Percentiles rank a stretch among this genome's conserved stretches.
These are phyloP conservation scores for Brienomyrus brachyistius DNA, from an alignment of 2,113 vertebrate species.

Conservation along the genomic window DNA sequence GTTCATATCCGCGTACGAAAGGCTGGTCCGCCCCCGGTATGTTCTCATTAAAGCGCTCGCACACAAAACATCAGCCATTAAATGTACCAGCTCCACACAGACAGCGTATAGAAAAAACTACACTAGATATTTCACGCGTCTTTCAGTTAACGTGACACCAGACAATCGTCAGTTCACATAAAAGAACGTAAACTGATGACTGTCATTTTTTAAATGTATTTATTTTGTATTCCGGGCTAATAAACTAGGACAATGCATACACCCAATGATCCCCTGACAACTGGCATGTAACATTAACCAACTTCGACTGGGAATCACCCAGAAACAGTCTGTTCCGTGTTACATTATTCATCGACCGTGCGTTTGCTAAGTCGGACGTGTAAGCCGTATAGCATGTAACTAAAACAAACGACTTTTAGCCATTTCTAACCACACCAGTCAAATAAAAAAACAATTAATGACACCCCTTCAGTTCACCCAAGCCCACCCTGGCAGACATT, in stretches of 20 bases:
- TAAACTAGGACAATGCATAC: not conserved
- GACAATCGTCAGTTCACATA: not conserved
- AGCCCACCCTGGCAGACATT: not conserved
- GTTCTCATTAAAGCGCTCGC: not conserved
- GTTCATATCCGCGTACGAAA: not conserved
- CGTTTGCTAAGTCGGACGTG: not conserved
- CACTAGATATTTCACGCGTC: no score
- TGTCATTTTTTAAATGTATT: not conserved
- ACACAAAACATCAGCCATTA: not conserved
- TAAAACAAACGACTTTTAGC: not conserved
- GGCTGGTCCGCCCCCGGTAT: not conserved
- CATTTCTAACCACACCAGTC: not conserved
- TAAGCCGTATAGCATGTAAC: not conserved
- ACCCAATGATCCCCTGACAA: not conserved
- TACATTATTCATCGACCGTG: not conserved
- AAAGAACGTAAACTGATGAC: not conserved
- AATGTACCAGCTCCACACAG: not conserved
- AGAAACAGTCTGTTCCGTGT: slow-evolving; percentile 1
- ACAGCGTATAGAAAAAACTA: not conserved
- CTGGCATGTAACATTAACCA: not conserved
- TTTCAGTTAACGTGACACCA: not conserved
- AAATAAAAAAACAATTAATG: not conserved
- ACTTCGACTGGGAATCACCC: not conserved
- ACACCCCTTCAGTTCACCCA: not conserved
- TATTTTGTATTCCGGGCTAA: not conserved